Evolutionary conservation across 2,113 vertebrate genomes (phyloP).

Genomic region (Clarias gariepinus): DNA sequence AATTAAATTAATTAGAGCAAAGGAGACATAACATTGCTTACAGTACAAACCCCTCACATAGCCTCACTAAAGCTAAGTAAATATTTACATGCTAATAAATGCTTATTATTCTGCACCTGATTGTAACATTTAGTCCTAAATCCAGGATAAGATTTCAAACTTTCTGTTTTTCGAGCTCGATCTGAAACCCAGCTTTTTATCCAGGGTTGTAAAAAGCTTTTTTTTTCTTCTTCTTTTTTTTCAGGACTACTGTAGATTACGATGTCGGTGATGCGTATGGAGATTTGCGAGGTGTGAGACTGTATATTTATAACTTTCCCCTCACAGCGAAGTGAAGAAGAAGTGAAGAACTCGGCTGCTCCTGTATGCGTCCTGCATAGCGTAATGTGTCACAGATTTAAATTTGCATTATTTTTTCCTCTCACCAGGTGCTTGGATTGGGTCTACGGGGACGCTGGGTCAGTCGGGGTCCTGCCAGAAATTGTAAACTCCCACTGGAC

Average conservation of each 20-base stretch:
- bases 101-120: not conserved
- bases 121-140: not conserved
- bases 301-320: constrained; percentile 9
- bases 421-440: constrained; percentile 25
- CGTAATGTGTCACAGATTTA: constrained; percentile 5
- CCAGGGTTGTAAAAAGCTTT: not conserved
- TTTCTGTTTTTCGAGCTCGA: not conserved
- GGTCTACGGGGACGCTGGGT: constrained; percentile 37
- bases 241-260: not conserved
- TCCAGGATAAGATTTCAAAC: not conserved
- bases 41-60: not conserved
- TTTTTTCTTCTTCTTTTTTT: no score
- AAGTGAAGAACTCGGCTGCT: not conserved
- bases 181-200: not conserved
- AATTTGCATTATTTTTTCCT: constrained; percentile 27
- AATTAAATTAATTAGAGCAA: not conserved
- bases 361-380: not conserved
- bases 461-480: constrained; percentile 42
- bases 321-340: not conserved
- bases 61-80: not conserved
- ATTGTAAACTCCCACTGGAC: constrained; percentile 51
- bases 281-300: not conserved
- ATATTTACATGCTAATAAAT: not conserved
- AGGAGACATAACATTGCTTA: not conserved
- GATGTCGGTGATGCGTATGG: not conserved